Evolutionary conservation across 2,113 vertebrate species (phyloP).

Genomic region (Tragelaphus imberbis): DNA sequence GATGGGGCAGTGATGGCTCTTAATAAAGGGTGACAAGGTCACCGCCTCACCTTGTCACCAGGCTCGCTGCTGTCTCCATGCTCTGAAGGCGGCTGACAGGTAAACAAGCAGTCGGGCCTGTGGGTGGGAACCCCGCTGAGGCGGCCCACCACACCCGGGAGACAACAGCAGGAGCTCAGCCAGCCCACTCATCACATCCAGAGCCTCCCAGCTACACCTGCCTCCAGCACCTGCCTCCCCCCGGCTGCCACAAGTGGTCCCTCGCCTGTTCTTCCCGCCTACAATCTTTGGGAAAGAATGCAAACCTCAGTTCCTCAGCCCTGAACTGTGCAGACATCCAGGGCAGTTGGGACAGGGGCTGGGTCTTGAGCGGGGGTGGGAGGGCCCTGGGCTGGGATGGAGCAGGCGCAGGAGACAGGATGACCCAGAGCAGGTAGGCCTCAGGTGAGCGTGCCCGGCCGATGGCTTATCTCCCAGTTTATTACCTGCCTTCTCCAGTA

Average conservation of each 20-base stretch:
- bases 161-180: background rate
- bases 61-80: background rate
- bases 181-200: background rate
- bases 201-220: fast-evolving
- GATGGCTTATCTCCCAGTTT: background rate
- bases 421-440: background rate
- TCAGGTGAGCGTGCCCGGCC: fast-evolving
- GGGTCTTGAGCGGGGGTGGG: background rate
- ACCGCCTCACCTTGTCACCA: background rate
- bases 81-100: background rate
- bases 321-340: background rate
- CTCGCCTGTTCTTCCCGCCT: background rate
- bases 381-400: background rate
- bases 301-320: no score
- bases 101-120: background rate
- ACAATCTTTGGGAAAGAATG: background rate
- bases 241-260: fast-evolving
- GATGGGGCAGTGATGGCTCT: background rate
- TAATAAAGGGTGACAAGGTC: background rate
- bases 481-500: background rate
- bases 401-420: background rate
- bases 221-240: background rate
- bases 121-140: background rate
- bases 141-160: background rate
- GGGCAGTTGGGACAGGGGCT: background rate